These are phyloP conservation scores for Ceriagrion tenellum DNA, from an alignment of 2,888 invertebrate species.

Conservation along the genomic window DNA sequence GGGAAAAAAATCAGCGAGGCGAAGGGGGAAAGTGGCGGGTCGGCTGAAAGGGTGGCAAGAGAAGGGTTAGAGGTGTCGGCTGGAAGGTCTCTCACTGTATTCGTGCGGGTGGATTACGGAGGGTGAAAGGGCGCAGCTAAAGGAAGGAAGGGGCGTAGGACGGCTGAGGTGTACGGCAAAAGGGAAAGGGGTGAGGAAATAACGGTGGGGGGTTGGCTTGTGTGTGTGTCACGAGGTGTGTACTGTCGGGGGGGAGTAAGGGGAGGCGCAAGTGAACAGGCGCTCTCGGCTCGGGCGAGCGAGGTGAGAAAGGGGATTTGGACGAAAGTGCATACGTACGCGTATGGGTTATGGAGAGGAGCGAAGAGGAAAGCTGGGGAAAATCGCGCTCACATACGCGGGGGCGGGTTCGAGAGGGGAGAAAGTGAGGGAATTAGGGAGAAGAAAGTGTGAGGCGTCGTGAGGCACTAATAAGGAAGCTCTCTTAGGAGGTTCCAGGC, in stretches of 20 bases:
- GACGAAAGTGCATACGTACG: not conserved
- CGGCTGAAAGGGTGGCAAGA: slow-evolving; percentile 21
- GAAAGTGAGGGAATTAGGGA: slow-evolving; percentile 2
- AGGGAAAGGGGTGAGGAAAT: not conserved
- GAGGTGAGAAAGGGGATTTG: slow-evolving; percentile 28
- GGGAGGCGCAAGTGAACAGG: not conserved
- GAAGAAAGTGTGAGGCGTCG: not conserved
- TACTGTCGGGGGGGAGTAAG: not conserved
- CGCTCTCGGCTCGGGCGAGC: slow-evolving; percentile 8
- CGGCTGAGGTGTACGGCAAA: not conserved
- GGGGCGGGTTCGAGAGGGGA: no score
- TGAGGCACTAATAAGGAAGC: not conserved
- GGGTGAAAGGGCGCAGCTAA: slow-evolving; percentile 24
- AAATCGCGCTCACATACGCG: not conserved
- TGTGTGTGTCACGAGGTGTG: no score
- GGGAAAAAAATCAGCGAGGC: slow-evolving; percentile 18
- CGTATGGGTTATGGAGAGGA: not conserved
- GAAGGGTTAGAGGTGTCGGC: slow-evolving; percentile 51
- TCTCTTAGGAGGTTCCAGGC: not conserved
- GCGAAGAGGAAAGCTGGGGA: not conserved
- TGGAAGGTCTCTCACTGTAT: slow-evolving; percentile 22
- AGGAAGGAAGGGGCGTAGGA: not conserved
- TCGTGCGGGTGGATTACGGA: slow-evolving; percentile 50
- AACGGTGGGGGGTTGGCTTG: no score
- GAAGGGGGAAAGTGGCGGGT: not conserved